These are phyloP conservation scores for Zaprionus taronus DNA, from an alignment of 1,140 invertebrate species.

Conservation along the genomic window DNA sequence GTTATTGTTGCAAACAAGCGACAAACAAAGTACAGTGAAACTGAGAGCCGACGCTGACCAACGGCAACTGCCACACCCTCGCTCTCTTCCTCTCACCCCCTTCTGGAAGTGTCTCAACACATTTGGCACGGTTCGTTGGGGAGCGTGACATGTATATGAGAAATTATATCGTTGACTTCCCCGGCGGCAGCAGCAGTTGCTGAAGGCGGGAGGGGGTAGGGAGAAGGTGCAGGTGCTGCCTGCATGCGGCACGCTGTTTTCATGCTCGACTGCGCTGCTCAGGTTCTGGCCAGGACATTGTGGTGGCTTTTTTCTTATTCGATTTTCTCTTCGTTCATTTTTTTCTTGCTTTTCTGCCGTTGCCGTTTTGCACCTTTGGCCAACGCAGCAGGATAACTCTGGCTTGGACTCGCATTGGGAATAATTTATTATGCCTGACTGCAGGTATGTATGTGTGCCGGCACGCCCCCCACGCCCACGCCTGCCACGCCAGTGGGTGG, in stretches of 20 bases:
- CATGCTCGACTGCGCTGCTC: conserved; percentile 61
- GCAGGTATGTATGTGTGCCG: conserved; percentile 19
- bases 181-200: conserved; percentile 38
- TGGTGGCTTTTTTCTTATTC: conserved; percentile 60
- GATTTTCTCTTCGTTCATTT: conserved; percentile 58
- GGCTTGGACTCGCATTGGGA: conserved; percentile 51
- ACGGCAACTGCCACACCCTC: background rate
- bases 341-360: conserved; percentile 13
- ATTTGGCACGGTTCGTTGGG: conserved; percentile 79
- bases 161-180: conserved; percentile 83
- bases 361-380: conserved; percentile 57
- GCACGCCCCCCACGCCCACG: background rate
- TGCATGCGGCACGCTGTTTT: conserved; percentile 77
- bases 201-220: background rate
- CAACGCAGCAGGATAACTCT: conserved; percentile 20
- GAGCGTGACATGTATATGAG: conserved; percentile 82
- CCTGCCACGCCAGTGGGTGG: background rate
- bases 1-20: conserved; percentile 17
- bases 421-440: conserved; percentile 73
- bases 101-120: conserved; percentile 69
- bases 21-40: conserved; percentile 10
- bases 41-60: conserved; percentile 6
- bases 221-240: conserved; percentile 20
- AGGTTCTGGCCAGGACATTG: conserved; percentile 14
- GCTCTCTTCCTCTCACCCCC: background rate